Evolutionary conservation across 1,140 invertebrate species (phyloP), one percentile per base, ranked within the genome.

Genomic region (Euura lappo): DNA sequence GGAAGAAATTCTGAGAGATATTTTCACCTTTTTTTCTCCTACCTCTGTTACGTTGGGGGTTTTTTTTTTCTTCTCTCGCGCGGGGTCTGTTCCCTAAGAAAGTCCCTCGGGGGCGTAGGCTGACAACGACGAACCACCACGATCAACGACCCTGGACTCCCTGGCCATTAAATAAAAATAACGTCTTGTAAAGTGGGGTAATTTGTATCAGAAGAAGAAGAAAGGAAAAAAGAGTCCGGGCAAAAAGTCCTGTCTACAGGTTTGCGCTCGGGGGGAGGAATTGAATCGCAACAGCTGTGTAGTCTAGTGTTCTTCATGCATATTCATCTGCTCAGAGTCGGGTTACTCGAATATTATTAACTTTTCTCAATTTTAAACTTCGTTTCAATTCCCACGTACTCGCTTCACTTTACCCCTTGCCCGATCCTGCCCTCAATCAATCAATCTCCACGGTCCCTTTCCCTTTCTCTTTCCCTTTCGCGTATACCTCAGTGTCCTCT

Each of bases 81-180:
- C 28, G 28, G 51, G 3, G 13, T 60, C 51, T 6, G 13, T 60
- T n/a, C 51, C 51, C 8, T n/a, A n/a, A 60, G 51, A 60, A 60
- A n/a, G 51, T 8, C 13, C 51, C 51, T n/a, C 13, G 51, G 51
- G 51, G 51, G 51, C 13, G 51, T 8, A 60, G 8, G 51, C 2
- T n/a, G 51, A n/a, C 13, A 8, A 11, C 6, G 51, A 6, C 51
- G 51, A 28, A 28, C 28, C 28, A 28, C 28, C 28, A 28, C 28
- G 28, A 28, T 28, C 28, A 60, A 60, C 51, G 6, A 51, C 47
- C 11, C 47, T 51, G 47, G 47, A 7, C 47, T 51, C 47, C 47
- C 47, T 7, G 51, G 51, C 51, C 51, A 60, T 60, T 60, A 60
- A 60, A 60, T 60, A 60, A 60, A 60, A 60, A 60, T 60, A 60